These are phyloP conservation scores for Homalodisca vitripennis DNA, from an alignment of 1,140 invertebrate species.

Conservation along the genomic window DNA sequence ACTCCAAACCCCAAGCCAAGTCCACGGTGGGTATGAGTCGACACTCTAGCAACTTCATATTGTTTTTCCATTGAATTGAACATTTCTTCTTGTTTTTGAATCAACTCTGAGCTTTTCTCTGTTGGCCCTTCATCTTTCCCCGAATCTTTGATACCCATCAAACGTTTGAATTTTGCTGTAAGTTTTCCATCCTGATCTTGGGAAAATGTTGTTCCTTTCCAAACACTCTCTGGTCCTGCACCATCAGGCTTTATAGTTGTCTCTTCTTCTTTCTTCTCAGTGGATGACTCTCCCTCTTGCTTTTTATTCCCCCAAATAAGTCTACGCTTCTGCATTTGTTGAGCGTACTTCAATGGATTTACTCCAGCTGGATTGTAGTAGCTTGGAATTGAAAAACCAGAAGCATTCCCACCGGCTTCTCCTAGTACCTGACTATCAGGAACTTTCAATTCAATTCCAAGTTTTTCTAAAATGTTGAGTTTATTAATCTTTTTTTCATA, in stretches of 20 bases:
- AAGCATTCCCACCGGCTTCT: background rate
- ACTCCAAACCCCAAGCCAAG: conserved; percentile 77
- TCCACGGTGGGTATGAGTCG: conserved; percentile 91
- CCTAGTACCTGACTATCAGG: conserved; percentile 27
- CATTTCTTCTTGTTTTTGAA: conserved; percentile 86
- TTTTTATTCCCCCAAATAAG: conserved; percentile 53
- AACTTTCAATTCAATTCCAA: conserved; percentile 42
- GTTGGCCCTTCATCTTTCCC: background rate
- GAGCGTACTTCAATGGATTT: conserved; percentile 79
- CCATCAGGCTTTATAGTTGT: conserved; percentile 42
- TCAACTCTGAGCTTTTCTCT: conserved; percentile 43
- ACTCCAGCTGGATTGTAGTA: conserved; percentile 82
- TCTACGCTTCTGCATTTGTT: conserved; percentile 80
- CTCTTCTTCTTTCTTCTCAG: conserved; percentile 53
- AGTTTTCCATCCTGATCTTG: conserved; percentile 88
- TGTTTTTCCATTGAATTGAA: conserved; percentile 91
- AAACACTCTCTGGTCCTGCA: conserved; percentile 59
- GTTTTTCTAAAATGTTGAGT: conserved; percentile 40
- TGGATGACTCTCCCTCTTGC: conserved; percentile 46
- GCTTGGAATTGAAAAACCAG: conserved; percentile 47
- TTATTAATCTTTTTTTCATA: conserved; percentile 5
- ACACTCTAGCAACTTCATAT: conserved; percentile 89
- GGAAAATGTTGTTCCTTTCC: conserved; percentile 81
- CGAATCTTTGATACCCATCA: conserved; percentile 89
- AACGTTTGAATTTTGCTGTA: conserved; percentile 89